A percentile compares a stretch with the other conserved stretches of the same genome.
Evolutionary conservation across 2,113 vertebrate species (phyloP).

Genomic region (Promerops cafer): DNA sequence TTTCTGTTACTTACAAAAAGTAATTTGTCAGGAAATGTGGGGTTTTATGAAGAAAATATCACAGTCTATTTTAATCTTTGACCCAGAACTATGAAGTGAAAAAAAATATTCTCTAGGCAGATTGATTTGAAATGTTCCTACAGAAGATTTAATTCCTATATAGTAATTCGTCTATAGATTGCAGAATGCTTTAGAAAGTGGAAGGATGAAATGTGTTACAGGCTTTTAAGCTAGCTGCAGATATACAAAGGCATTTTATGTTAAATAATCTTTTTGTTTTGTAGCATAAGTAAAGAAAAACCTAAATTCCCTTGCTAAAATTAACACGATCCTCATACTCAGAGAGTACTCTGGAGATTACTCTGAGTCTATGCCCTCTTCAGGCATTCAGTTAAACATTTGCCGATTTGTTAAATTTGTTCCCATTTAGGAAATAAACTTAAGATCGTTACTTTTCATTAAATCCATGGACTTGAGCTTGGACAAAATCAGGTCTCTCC

Average conservation of each 20-base stretch:
- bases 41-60: neutral
- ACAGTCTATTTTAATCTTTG: neutral
- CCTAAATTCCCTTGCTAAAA: neutral
- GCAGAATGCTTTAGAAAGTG: neutral
- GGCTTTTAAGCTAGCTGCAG: neutral
- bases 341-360: neutral
- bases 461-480: neutral
- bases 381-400: neutral
- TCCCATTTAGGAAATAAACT: neutral
- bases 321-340: rapidly evolving
- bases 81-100: neutral
- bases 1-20: neutral
- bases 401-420: neutral
- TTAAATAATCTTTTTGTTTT: neutral
- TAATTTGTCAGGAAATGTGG: neutral
- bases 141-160: neutral
- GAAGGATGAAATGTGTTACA: neutral
- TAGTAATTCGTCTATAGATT: neutral
- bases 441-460: neutral
- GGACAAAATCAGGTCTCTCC: neutral
- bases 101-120: neutral
- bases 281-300: neutral
- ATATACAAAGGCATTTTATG: neutral
- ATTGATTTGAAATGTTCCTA: neutral
- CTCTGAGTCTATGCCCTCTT: neutral